These are phyloP conservation scores for Bradypus variegatus DNA, from an alignment of 2,797 vertebrate genomes.

Conservation along the genomic window DNA sequence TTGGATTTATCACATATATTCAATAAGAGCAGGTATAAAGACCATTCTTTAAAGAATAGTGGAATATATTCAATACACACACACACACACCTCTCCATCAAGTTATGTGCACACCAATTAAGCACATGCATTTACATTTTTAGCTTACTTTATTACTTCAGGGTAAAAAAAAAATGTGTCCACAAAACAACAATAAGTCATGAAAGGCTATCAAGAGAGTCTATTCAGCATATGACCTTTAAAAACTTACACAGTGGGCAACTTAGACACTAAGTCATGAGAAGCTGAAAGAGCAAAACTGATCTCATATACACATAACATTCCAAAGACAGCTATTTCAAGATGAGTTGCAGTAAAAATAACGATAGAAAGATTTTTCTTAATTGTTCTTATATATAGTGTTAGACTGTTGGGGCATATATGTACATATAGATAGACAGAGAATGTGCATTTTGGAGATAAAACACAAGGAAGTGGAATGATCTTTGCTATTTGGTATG, in stretches of 20 bases:
- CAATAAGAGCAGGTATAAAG: background rate
- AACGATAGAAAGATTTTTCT: background rate
- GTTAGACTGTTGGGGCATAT: background rate
- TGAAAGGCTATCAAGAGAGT: constrained; percentile 11
- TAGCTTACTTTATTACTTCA: background rate
- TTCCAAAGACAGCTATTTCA: background rate
- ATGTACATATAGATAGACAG: background rate
- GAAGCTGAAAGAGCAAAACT: background rate
- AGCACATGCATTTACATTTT: background rate
- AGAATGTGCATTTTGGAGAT: background rate
- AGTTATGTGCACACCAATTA: background rate
- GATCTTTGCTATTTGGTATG: background rate
- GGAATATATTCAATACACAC: background rate
- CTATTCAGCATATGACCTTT: constrained; percentile 14
- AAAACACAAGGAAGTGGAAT: background rate
- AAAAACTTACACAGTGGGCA: constrained; percentile 24
- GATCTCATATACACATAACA: background rate
- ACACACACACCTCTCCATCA: background rate
- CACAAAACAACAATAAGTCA: constrained; percentile 22
- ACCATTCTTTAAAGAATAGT: background rate
- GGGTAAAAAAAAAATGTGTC: background rate
- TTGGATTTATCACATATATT: background rate
- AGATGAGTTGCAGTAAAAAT: background rate
- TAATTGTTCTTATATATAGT: background rate
- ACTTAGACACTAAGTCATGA: constrained; percentile 22